phyloP scores from a whole-genome alignment of 2,888 invertebrate species.

The Tanaodytes sp. region DNA sequence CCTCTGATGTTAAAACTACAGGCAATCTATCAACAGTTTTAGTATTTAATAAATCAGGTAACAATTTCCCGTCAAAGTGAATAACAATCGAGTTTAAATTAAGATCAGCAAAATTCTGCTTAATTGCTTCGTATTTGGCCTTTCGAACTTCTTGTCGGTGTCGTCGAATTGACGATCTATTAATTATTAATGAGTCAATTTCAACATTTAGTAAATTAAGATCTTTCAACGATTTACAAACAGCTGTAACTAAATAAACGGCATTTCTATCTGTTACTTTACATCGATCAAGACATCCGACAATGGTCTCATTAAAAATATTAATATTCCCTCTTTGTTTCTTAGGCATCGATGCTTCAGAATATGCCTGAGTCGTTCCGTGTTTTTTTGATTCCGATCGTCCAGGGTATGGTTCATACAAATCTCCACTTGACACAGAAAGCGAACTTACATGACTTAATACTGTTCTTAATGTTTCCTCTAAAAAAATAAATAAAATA shows the following conservation, averaged over 20 bases:
- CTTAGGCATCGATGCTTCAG: too few relatives aligned
- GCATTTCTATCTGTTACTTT: conserved; percentile 11
- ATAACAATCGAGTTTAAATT: conserved; percentile 13
- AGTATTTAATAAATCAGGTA: conserved; percentile 23
- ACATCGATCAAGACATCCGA: conserved; percentile 3
- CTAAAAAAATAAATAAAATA: background rate
- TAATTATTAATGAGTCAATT: conserved; percentile 26
- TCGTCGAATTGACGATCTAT: conserved; percentile 34
- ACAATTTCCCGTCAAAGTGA: background rate
- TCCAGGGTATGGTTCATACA: too few relatives aligned
- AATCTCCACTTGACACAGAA: too few relatives aligned
- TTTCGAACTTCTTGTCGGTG: conserved; percentile 32
- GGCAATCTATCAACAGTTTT: background rate
- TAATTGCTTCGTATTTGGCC: conserved; percentile 15
- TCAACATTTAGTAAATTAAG: conserved; percentile 21
- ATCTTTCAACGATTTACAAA: conserved; percentile 22
- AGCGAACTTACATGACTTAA: background rate
- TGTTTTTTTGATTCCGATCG: too few relatives aligned
- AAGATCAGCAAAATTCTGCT: background rate
- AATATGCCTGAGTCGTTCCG: too few relatives aligned
- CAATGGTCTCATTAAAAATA: background rate
- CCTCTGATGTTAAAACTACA: background rate
- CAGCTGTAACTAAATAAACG: conserved; percentile 4
- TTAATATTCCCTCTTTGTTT: too few relatives aligned
- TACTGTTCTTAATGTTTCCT: background rate